A percentile compares a stretch with the other conserved stretches of the same genome.
These are phyloP conservation scores for Cercopithecus diana DNA, from an alignment of 2,797 vertebrate species.

Conservation along the genomic window DNA sequence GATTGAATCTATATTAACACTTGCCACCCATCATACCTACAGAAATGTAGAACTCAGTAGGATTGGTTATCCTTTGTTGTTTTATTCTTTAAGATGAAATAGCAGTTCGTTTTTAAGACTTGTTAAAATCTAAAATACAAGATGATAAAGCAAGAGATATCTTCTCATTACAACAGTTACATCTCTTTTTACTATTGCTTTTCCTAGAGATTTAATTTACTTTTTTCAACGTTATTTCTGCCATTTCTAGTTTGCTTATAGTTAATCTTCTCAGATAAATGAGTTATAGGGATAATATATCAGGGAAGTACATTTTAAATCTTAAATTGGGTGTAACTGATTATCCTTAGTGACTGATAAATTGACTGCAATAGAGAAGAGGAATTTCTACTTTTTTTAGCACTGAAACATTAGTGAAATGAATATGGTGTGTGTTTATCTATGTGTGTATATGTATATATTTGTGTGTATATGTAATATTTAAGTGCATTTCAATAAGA, in stretches of 20 bases:
- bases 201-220: not conserved
- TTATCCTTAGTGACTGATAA: slow-evolving; percentile 6
- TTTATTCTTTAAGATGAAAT: not conserved
- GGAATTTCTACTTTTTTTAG: not conserved
- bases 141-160: not conserved
- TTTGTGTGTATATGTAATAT: not conserved
- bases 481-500: not conserved
- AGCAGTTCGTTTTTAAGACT: not conserved
- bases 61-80: not conserved
- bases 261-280: slow-evolving; percentile 20
- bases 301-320: not conserved
- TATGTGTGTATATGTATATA: not conserved
- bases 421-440: not conserved
- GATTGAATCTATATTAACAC: not conserved
- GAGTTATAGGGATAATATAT: not conserved
- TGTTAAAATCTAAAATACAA: not conserved
- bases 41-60: not conserved
- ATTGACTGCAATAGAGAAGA: not conserved
- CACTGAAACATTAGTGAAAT: not conserved
- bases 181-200: not conserved
- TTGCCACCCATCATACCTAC: not conserved
- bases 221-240: not conserved
- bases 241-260: not conserved
- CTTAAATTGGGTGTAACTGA: slow-evolving; percentile 39
- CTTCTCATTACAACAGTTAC: not conserved